A percentile compares a stretch with the other conserved stretches of the same genome.
These are phyloP conservation scores for Lissonota sp. DNA, from an alignment of 2,888 invertebrate genomes.

Conservation along the genomic window DNA sequence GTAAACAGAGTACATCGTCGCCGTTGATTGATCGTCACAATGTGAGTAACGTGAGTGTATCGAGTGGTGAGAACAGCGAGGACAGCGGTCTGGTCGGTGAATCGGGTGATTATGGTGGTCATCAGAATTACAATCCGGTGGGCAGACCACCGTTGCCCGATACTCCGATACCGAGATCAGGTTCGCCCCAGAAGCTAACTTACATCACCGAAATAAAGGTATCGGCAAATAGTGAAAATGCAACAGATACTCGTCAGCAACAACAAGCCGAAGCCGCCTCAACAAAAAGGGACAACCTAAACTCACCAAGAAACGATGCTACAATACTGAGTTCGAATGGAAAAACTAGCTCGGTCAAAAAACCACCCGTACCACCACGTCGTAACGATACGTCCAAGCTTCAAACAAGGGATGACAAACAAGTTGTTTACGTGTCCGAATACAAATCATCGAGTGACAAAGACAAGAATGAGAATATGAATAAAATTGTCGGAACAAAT, in stretches of 20 bases:
- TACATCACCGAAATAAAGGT: constrained; percentile 92
- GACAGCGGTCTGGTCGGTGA: constrained; percentile 79
- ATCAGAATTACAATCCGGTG: constrained; percentile 70
- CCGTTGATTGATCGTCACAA: constrained; percentile 74
- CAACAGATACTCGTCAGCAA: constrained; percentile 48
- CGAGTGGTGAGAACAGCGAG: constrained; percentile 80
- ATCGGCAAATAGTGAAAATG: constrained; percentile 79
- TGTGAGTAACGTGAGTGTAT: constrained; percentile 80
- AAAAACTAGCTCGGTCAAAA: constrained; percentile 76
- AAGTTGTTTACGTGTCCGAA: constrained; percentile 81
- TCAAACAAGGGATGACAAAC: constrained; percentile 66
- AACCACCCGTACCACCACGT: constrained; percentile 85
- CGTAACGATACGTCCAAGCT: constrained; percentile 82
- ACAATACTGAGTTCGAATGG: constrained; percentile 77
- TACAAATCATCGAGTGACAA: constrained; percentile 72
- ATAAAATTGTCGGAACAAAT: constrained; percentile 56
- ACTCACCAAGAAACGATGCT: constrained; percentile 67
- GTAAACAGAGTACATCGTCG: constrained; percentile 68
- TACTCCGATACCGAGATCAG: constrained; percentile 80
- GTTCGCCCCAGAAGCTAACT: constrained; percentile 84
- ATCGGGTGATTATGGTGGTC: constrained; percentile 75
- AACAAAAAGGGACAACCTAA: constrained; percentile 59
- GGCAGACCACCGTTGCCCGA: constrained; percentile 81
- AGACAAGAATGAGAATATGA: constrained; percentile 51
- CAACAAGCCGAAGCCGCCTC: constrained; percentile 57